These are phyloP conservation scores for Andricus quercusramuli DNA, from an alignment of 2,888 invertebrate species.

Conservation along the genomic window DNA sequence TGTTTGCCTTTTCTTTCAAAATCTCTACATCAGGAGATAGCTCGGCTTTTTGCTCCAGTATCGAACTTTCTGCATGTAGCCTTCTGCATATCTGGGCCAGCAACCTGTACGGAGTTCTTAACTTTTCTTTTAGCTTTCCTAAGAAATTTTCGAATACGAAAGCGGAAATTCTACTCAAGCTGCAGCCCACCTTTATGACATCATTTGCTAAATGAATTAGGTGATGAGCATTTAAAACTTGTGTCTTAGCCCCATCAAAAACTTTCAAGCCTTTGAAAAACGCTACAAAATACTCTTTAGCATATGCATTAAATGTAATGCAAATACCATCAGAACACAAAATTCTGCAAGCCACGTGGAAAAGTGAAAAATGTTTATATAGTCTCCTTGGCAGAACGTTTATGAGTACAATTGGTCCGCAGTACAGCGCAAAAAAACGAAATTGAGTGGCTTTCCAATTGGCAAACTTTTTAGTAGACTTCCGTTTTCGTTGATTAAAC, in stretches of 20 bases:
- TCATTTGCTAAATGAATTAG: constrained; percentile 55
- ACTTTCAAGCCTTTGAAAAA: constrained; percentile 58
- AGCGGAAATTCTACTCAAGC: constrained; percentile 45
- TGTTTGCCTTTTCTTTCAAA: background rate
- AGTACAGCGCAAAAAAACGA: constrained; percentile 58
- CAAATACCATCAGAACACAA: constrained; percentile 41
- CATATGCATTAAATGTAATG: constrained; percentile 47
- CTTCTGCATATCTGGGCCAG: constrained; percentile 54
- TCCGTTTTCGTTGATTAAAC: constrained; percentile 57
- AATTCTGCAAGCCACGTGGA: constrained; percentile 57
- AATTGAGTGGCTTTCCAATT: constrained; percentile 62
- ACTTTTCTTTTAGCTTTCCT: constrained; percentile 49
- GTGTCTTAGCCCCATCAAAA: constrained; percentile 60
- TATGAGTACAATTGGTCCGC: constrained; percentile 59
- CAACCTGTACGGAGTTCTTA: constrained; percentile 50
- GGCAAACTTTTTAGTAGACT: constrained; percentile 43
- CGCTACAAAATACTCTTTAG: constrained; percentile 52
- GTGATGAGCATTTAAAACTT: constrained; percentile 66
- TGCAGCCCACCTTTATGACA: constrained; percentile 43
- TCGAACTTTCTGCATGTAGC: constrained; percentile 40
- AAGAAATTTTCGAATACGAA: constrained; percentile 54
- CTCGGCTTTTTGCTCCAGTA: background rate
- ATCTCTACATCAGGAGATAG: background rate
- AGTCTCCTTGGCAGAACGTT: constrained; percentile 45
- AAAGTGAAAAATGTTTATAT: constrained; percentile 60